Base-by-base conservation (phyloP, 2,888 invertebrate genomes). In the Lissonota sp. region DNA sequence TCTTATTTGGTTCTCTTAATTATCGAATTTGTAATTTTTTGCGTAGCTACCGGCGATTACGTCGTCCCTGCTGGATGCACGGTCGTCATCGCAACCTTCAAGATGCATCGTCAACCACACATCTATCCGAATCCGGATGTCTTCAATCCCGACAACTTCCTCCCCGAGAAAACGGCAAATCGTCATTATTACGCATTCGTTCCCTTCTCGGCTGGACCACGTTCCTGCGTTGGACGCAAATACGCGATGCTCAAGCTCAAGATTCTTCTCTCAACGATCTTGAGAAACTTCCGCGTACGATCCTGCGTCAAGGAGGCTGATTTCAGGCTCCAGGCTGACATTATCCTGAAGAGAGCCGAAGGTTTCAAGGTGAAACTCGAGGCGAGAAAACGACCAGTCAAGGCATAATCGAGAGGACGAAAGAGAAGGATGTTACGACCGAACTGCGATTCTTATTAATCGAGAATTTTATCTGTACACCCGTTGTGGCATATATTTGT, bases 161-260 rank as follows among this genome's bases (percentile, higher is more conserved):
- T 97, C 44, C 96, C 97, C 0, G 96, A 97, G 89, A 95, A 95
- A 73, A 95, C 95, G 26, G 95, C 95, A 42, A 95, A 95, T 84
- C 94, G 97, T 67, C 97, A 97, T 87, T 97, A 96, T 89, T 97
- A 97, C 90, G 95, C 96, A 80, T 97, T 95, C 88, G 95, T 97
- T 71, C 97, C 97, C 0, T 97, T 97, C 93, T 96, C 96, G 80
- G 97, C 97, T 62, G 97, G 97, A 39, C 96, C 97, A 0, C 94
- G 97, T 83, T 96, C 96, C 86, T 97, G 97, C 90, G 96, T 96
- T 26, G 96, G 96, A 64, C 95, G 96, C 53, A 96, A 96, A 93
- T 96, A 96, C 91, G 96, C 96, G n/a, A 95, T 96, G 94, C 91
- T 96, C 72, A 96, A 96, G 90, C 93, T 96, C 80, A 96, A 96